Percentiles rank a stretch among this genome's conserved stretches.
Conservation (phyloP, 2,888 invertebrate genomes). For the Sesamia inferens region DNA sequence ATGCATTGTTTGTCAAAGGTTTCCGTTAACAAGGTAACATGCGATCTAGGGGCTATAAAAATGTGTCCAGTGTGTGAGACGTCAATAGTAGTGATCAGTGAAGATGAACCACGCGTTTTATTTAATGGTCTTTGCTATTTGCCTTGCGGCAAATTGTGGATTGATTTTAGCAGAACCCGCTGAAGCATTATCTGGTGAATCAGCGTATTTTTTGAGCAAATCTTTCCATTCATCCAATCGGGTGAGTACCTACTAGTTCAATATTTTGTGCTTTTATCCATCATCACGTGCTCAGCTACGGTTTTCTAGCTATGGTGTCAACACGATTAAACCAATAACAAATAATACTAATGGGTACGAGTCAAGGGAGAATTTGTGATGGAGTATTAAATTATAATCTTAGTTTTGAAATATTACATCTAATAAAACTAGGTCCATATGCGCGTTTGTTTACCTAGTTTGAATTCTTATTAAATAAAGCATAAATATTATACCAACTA, state of each 20-base stretch:
- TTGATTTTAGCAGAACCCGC: slow-evolving; percentile 59
- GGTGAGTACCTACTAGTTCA: not conserved
- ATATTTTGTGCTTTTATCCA: not conserved
- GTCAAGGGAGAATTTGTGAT: too few relatives aligned
- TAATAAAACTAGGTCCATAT: too few relatives aligned
- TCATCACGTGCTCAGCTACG: not conserved
- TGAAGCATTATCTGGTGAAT: slow-evolving; percentile 54
- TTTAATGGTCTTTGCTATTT: slow-evolving; percentile 75
- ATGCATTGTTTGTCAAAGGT: slow-evolving; percentile 84
- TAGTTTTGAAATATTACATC: too few relatives aligned
- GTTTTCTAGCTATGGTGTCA: not conserved
- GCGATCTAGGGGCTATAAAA: slow-evolving; percentile 77
- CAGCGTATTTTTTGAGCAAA: slow-evolving; percentile 45
- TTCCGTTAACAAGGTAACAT: slow-evolving; percentile 74
- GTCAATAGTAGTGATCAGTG: slow-evolving; percentile 71
- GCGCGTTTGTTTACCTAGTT: too few relatives aligned
- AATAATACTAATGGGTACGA: not conserved
- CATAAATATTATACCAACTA: too few relatives aligned
- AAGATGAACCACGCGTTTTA: slow-evolving; percentile 80
- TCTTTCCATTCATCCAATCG: slow-evolving; percentile 24
- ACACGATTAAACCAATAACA: not conserved
- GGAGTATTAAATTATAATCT: too few relatives aligned
- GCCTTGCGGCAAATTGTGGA: slow-evolving; percentile 63
- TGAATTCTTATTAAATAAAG: too few relatives aligned
- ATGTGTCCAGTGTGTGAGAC: slow-evolving; percentile 46